These are phyloP conservation scores for Camarhynchus parvulus DNA, from an alignment of 2,113 vertebrate species.

Conservation along the genomic window DNA sequence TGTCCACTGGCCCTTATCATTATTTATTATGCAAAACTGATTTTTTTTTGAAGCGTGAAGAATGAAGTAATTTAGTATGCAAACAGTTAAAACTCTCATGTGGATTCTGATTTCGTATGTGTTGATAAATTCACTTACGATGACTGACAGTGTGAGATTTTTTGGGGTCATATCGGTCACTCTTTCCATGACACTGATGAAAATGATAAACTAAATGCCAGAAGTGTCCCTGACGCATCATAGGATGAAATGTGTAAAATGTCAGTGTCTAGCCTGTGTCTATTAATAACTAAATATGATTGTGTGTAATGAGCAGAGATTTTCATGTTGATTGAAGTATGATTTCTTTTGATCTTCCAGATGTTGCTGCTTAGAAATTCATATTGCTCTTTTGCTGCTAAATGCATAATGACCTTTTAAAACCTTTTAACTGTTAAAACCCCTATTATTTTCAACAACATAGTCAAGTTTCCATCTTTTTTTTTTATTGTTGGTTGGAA, in stretches of 20 bases:
- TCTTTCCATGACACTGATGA: conserved; percentile 81
- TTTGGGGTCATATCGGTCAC: conserved; percentile 84
- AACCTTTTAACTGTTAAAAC: conserved; percentile 62
- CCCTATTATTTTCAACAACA: conserved; percentile 28
- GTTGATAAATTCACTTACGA: conserved; percentile 90
- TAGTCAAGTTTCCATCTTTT: conserved; percentile 23
- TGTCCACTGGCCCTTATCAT: conserved; percentile 86
- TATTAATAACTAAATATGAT: conserved; percentile 86
- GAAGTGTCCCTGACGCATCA: conserved; percentile 83
- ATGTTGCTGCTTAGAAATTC: conserved; percentile 80
- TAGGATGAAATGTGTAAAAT: conserved; percentile 83
- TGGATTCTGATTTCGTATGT: conserved; percentile 80
- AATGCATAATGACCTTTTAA: conserved; percentile 72
- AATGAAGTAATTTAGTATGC: conserved; percentile 91
- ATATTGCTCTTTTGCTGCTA: conserved; percentile 70
- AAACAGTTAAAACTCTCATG: conserved; percentile 87
- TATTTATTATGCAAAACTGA: conserved; percentile 90
- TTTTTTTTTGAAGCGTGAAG: conserved; percentile 83
- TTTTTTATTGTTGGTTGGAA: neutral
- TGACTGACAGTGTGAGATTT: conserved; percentile 90
- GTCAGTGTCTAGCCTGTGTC: conserved; percentile 77
- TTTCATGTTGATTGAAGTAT: conserved; percentile 81
- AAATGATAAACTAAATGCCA: conserved; percentile 86
- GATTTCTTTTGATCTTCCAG: conserved; percentile 82
- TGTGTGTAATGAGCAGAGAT: conserved; percentile 83